phyloP scores from a whole-genome alignment of 2,888 invertebrate genomes.

The Hydropsyche betteni region DNA sequence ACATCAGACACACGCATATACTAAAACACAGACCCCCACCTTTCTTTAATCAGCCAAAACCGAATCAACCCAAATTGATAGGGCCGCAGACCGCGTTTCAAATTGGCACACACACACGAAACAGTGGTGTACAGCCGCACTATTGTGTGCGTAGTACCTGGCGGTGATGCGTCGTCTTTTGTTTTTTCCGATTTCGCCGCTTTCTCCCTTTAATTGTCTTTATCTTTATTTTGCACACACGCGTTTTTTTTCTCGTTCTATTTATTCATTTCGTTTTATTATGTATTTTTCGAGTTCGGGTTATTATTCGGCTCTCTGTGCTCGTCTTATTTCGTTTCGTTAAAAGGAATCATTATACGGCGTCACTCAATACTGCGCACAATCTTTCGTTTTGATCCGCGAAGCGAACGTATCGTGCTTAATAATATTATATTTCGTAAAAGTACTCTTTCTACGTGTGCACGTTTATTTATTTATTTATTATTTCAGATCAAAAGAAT shows the following conservation, averaged over 20 bases:
- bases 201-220: constrained; percentile 25
- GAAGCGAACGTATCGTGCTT: constrained; percentile 1
- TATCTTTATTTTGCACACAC: too few species aligned
- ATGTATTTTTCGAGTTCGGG: too few species aligned
- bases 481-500: too few species aligned
- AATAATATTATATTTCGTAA: too few species aligned
- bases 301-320: neutral
- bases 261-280: too few species aligned
- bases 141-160: too few species aligned
- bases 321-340: neutral
- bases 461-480: too few species aligned
- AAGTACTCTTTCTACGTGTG: too few species aligned
- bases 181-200: constrained; percentile 25
- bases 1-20: too few species aligned
- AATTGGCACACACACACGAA: neutral
- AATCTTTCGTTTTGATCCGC: constrained; percentile 23
- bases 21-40: too few species aligned
- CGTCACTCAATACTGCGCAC: constrained; percentile 19
- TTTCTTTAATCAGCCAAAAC: constrained; percentile 13
- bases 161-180: neutral
- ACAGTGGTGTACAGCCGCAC: too few species aligned
- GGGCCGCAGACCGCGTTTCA: constrained; percentile 3
- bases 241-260: too few species aligned
- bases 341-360: constrained; percentile 13
- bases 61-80: constrained; percentile 8